phyloP scores from a whole-genome alignment of 2,113 vertebrate genomes.

The Trichechus manatus region DNA sequence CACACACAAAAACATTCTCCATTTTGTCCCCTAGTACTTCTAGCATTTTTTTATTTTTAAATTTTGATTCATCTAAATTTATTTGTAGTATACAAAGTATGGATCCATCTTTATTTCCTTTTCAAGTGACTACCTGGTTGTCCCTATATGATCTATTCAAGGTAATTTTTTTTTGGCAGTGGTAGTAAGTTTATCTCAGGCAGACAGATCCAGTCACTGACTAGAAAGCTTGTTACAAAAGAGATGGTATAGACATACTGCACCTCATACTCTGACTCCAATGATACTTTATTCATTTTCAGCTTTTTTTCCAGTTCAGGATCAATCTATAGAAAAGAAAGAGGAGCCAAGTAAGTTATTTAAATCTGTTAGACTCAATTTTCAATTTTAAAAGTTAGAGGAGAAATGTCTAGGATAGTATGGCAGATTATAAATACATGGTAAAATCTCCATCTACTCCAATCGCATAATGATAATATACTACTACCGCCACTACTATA shows the following conservation, averaged over 20 bases:
- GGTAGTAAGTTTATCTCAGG: conserved; percentile 12
- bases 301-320: conserved; percentile 90
- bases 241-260: conserved; percentile 55
- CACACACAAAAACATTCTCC: background rate
- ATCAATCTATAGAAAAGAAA: conserved; percentile 89
- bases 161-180: conserved; percentile 34
- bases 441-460: background rate
- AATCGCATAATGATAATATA: background rate
- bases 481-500: background rate
- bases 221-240: background rate
- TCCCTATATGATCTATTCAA: background rate
- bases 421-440: background rate
- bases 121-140: conserved; percentile 29
- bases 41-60: conserved; percentile 20
- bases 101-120: conserved; percentile 17
- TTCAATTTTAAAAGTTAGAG: conserved; percentile 27
- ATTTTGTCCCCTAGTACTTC: background rate
- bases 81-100: background rate
- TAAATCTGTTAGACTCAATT: conserved; percentile 50
- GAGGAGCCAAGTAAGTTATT: conserved; percentile 30
- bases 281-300: conserved; percentile 87
- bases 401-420: background rate
- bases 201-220: conserved; percentile 37
- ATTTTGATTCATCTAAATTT: background rate
- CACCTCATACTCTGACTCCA: conserved; percentile 97